These are phyloP conservation scores for Yponomeuta sedellus DNA, from an alignment of 2,888 invertebrate species.

Conservation along the genomic window DNA sequence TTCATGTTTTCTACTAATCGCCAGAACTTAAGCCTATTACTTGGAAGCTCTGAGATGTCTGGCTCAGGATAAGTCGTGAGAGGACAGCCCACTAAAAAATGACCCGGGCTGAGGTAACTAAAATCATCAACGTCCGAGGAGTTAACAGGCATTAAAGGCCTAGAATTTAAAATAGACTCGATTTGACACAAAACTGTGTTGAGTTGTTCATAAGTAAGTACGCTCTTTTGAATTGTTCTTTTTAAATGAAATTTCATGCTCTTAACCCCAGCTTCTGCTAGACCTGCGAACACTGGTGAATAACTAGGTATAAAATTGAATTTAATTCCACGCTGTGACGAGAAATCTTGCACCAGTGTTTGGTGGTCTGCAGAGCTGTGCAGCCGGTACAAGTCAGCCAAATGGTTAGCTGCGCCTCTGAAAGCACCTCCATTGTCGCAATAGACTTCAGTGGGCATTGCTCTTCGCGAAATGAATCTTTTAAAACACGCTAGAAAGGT, in stretches of 20 bases:
- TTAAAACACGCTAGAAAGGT: slow-evolving; percentile 3
- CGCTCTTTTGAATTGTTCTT: background rate
- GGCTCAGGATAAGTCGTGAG: slow-evolving; percentile 18
- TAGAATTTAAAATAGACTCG: slow-evolving; percentile 21
- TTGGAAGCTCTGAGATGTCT: slow-evolving; percentile 15
- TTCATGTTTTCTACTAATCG: slow-evolving; percentile 13
- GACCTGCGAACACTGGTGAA: slow-evolving; percentile 19
- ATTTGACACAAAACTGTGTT: slow-evolving; percentile 21
- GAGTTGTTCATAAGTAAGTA: slow-evolving; percentile 21
- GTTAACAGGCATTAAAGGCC: slow-evolving; percentile 19
- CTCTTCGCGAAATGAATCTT: slow-evolving; percentile 2
- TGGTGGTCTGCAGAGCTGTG: slow-evolving; percentile 7
- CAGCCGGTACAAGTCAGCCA: slow-evolving; percentile 10
- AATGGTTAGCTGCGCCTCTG: slow-evolving; percentile 10
- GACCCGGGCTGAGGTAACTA: slow-evolving; percentile 21
- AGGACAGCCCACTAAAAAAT: slow-evolving; percentile 19
- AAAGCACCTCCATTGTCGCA: slow-evolving; percentile 14
- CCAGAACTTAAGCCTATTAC: slow-evolving; percentile 19
- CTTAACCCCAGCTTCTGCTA: slow-evolving; percentile 23
- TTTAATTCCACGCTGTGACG: slow-evolving; percentile 1
- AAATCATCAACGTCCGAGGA: slow-evolving; percentile 16
- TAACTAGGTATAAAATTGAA: slow-evolving; percentile 16
- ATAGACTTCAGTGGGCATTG: background rate
- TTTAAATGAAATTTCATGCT: slow-evolving; percentile 21
- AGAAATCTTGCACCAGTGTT: slow-evolving; percentile 9